Conservation (phyloP, 1,140 invertebrate genomes). For the Neuroterus valhalla region DNA sequence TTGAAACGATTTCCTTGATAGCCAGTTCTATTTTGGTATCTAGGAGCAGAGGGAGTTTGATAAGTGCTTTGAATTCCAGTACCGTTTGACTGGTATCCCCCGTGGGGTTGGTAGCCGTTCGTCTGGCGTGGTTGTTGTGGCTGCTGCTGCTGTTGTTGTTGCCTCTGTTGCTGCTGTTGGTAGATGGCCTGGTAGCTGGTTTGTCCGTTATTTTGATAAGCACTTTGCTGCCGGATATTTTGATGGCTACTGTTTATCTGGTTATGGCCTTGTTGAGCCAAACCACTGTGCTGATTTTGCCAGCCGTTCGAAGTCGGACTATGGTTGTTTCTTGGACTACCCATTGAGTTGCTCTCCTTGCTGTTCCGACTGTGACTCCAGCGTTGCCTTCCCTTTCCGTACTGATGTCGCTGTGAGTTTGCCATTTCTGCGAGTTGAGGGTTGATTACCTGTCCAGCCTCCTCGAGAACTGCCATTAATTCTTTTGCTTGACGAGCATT, state of each 20-base stretch:
- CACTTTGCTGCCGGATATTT: conserved; percentile 63
- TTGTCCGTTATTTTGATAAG: conserved; percentile 62
- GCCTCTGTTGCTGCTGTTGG: conserved; percentile 40
- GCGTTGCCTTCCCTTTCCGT: conserved; percentile 72
- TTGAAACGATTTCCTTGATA: conserved; percentile 64
- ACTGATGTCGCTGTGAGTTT: conserved; percentile 70
- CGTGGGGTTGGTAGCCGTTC: conserved; percentile 56
- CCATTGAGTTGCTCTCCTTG: conserved; percentile 64
- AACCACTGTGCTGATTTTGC: conserved; percentile 58
- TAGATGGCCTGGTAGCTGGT: too few relatives aligned
- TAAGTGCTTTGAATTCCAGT: conserved; percentile 51
- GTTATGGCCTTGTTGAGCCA: conserved; percentile 36
- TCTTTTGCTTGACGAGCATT: conserved; percentile 94
- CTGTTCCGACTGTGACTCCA: conserved; percentile 72
- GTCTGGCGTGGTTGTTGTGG: conserved; percentile 42
- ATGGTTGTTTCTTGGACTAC: conserved; percentile 67
- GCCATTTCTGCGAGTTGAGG: conserved; percentile 82
- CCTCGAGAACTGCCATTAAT: conserved; percentile 90
- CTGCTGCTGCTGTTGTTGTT: conserved; percentile 37
- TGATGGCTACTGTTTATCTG: conserved; percentile 46
- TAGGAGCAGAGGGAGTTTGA: conserved; percentile 48
- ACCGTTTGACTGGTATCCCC: conserved; percentile 43
- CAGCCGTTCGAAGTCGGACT: conserved; percentile 70
- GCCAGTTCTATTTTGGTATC: conserved; percentile 61
- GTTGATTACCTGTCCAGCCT: conserved; percentile 93